Base-by-base conservation (phyloP, 1,140 invertebrate species). In the Bombyx mandarina region DNA sequence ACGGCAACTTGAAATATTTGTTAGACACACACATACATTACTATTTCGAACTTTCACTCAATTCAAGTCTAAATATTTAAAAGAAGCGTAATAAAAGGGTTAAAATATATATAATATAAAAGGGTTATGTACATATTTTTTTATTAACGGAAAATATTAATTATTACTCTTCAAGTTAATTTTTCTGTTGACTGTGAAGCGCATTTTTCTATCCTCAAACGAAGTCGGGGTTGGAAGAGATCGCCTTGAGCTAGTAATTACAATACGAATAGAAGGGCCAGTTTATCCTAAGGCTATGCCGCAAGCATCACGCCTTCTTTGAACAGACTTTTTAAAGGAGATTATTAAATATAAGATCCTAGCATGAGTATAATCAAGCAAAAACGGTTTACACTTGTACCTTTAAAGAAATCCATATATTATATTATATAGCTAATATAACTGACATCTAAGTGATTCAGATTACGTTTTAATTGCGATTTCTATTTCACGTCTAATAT, bases 161-260 rank as follows among this genome's bases (percentile, higher is more conserved):
- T 35, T 35, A 35, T 35, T 35, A 35, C 26, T 3, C 26, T 35
- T 35, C 26, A 35, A 35, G 26, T 35, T 35, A 35, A 35, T 35
- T 35, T 35, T 35, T 35, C 26, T 35, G 26, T 35, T 35, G 26
- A 35, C 26, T 35, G 26, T 35, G 26, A 35, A 35, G 4, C 26
- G 26, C 26, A 35, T 35, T 35, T 35, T 35, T 35, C 26, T 42
- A 7, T 35, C 42, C 12, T 42, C 46, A 42, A 50, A 60, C 44
- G 51, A 55, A 60, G 47, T 54, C 45, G 44, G 43, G 54, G 43
- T 53, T 54, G 53, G 53, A 44, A 10, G 45, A 52, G 42, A 42
- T 26, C 35, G 64, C 61, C 61, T 22, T 26, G 45, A 57, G 61
- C 52, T 35, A 56, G 58, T 61, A 60, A 66, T 66, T 66, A 66